Percentiles rank a stretch among this genome's conserved stretches.
These are phyloP conservation scores for Ariopsis seemanni DNA, from an alignment of 2,113 vertebrate species.

Conservation along the genomic window DNA sequence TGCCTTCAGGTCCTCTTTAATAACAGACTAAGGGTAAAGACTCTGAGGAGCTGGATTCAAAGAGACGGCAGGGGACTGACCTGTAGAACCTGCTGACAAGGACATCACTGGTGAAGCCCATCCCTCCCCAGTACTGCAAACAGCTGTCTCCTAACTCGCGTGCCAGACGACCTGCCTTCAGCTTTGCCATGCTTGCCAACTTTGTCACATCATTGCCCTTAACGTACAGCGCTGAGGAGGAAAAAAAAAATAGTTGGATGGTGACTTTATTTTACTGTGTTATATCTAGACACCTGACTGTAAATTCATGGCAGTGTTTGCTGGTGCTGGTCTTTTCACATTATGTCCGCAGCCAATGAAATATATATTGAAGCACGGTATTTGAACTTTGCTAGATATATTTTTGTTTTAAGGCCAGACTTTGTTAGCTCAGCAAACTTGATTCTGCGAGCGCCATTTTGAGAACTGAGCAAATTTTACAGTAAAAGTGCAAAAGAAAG, in stretches of 20 bases:
- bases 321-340: neutral
- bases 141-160: conserved; percentile 81
- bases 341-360: neutral
- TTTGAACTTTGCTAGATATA: neutral
- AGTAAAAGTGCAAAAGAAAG: neutral
- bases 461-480: neutral
- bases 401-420: neutral
- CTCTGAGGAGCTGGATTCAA: neutral
- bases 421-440: neutral
- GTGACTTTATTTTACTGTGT: neutral
- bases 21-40: neutral
- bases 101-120: conserved; percentile 87
- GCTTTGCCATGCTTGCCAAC: conserved; percentile 85
- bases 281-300: neutral
- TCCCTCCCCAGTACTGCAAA: conserved; percentile 90
- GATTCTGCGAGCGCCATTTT: neutral
- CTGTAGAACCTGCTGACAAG: conserved; percentile 84
- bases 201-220: conserved; percentile 83
- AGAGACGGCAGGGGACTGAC: conserved; percentile 63
- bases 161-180: conserved; percentile 79
- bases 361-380: neutral
- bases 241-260: neutral
- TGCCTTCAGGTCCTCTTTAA: no score
- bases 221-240: conserved; percentile 73
- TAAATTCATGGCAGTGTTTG: neutral